These are phyloP conservation scores for Laodelphax striatellus DNA, from an alignment of 1,140 invertebrate genomes.

Conservation along the genomic window DNA sequence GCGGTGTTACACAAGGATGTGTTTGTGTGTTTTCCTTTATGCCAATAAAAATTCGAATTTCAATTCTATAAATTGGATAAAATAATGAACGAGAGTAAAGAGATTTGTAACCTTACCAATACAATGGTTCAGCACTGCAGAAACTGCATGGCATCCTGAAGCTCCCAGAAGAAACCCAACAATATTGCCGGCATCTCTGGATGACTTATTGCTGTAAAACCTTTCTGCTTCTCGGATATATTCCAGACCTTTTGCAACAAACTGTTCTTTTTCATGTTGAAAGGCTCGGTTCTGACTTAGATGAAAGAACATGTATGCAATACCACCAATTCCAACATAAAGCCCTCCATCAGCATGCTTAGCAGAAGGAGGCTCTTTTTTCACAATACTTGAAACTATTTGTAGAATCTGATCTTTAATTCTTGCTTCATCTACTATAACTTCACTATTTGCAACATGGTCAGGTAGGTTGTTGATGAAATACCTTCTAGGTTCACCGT, in stretches of 20 bases:
- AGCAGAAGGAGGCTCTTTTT: conserved; percentile 6
- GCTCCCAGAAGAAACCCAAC: conserved; percentile 12
- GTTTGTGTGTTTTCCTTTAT: too few species aligned
- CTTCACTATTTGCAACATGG: conserved; percentile 19
- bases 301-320: conserved; percentile 43
- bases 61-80: too few species aligned
- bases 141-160: conserved; percentile 15
- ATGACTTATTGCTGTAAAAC: not conserved
- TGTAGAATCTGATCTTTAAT: conserved; percentile 2
- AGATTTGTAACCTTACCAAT: not conserved
- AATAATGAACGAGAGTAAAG: too few species aligned
- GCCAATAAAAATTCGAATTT: too few species aligned
- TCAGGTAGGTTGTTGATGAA: conserved; percentile 34
- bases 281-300: conserved; percentile 36
- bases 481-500: conserved; percentile 20
- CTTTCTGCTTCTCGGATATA: conserved; percentile 34
- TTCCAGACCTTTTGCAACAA: conserved; percentile 33
- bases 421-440: conserved; percentile 22
- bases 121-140: conserved; percentile 7
- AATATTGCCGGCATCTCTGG: not conserved
- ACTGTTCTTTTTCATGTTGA: conserved; percentile 28
- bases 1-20: too few species aligned
- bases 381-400: not conserved
- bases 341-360: conserved; percentile 35
- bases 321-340: conserved; percentile 40